Evolutionary conservation across 2,797 vertebrate species (phyloP).

Genomic region (Schizopygopsis malacanthus): DNA sequence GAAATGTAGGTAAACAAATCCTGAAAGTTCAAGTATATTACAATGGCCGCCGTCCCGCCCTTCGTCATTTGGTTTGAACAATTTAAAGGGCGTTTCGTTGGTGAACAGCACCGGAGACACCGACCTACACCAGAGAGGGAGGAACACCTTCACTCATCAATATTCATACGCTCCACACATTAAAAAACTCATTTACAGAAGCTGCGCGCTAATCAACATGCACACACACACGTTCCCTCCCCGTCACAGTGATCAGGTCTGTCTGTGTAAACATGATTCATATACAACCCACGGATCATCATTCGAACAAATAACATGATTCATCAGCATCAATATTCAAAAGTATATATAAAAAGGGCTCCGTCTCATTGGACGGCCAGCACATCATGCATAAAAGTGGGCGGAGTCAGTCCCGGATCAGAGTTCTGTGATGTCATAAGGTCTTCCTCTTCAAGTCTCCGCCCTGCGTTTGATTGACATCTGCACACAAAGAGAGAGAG

Average conservation of each 20-base stretch:
- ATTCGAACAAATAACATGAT: constrained; percentile 64
- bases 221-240: constrained; percentile 65
- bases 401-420: constrained; percentile 50
- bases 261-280: constrained; percentile 80
- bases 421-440: constrained; percentile 80
- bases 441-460: constrained; percentile 93
- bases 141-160: background rate
- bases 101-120: constrained; percentile 79
- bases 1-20: constrained; percentile 71
- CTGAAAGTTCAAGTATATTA: constrained; percentile 74
- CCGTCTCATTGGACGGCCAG: constrained; percentile 27
- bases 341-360: constrained; percentile 49
- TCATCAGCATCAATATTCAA: constrained; percentile 70
- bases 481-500: constrained; percentile 71
- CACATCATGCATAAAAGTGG: constrained; percentile 47
- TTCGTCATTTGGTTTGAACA: constrained; percentile 67
- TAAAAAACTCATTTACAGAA: background rate
- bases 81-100: constrained; percentile 74
- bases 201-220: constrained; percentile 27
- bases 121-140: constrained; percentile 75
- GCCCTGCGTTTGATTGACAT: constrained; percentile 95
- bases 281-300: constrained; percentile 60
- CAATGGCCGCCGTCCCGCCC: constrained; percentile 70
- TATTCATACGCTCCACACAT: constrained; percentile 4
- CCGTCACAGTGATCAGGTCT: constrained; percentile 82